Base-by-base conservation (phyloP, 35 echinoderm and acorn worm species). In the Ptychodera flava region DNA sequence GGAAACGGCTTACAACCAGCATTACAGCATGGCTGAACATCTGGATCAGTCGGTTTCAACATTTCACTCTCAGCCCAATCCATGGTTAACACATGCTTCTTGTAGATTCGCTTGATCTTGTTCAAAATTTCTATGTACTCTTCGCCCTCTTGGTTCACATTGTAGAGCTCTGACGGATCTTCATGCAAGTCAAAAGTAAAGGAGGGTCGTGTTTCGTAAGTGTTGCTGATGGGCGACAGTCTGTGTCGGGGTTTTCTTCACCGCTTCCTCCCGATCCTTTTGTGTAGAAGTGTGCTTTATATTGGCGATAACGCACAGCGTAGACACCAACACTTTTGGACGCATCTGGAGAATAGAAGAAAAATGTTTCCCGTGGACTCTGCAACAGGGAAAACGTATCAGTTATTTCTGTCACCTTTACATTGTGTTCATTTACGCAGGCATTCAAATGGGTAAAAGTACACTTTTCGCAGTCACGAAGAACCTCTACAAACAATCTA, bases 1-100 rank as follows among this genome's bases (percentile, higher is more conserved):
- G 82, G 82, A 37, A 37, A 83, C 1, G 82, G 82, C 28, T 34
- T n/a, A 35, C 82, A 83, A 28, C 35, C 82, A 0, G 33, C 1
- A 6, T 34, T 31, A 30, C 82, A 83, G 29, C 82, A 83, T 35
- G 37, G 34, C 35, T 83, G 33, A 6, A 14, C 35, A 37, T 28
- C 30, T 14, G 10, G 10, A 83, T 83, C 82, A 31, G 28, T 10
- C 0, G 45, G 45, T 64, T 36, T 31, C 82, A 37, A 36, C 0
- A 83, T 16, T 36, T 36, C 82, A 30, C 82, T 83, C 27, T 83
- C 35, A 37, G 34, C 82, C 34, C 34, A 83, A 6, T 83, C 82
- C 16, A 83, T 83, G 22, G 45, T 64, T 64, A 12, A 6, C 6
- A 64, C 45, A 64, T 64, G 45, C 45, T 64, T 6, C 6, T 12